These are phyloP conservation scores for Alethe diademata DNA, from an alignment of 2,113 vertebrate species.

Conservation along the genomic window DNA sequence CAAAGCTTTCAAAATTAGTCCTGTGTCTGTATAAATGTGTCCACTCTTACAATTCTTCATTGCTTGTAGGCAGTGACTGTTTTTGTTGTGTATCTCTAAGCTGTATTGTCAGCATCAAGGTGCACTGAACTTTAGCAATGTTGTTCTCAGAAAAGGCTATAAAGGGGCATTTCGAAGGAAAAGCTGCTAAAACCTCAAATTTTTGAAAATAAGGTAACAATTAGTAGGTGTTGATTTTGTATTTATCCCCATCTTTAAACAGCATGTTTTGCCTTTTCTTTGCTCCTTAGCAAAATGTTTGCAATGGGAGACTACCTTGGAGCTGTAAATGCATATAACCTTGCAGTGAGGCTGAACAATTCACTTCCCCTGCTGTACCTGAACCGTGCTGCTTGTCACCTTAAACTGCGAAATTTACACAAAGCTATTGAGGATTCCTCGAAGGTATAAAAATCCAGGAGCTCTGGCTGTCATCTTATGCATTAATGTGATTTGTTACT, in stretches of 20 bases:
- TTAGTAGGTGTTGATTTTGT: neutral
- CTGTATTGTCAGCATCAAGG: neutral
- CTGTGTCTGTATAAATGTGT: neutral
- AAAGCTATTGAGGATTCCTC: conserved; percentile 91
- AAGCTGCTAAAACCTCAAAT: neutral
- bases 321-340: conserved; percentile 87
- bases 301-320: conserved; percentile 82
- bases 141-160: neutral
- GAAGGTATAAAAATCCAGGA: conserved; percentile 73
- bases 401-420: conserved; percentile 90
- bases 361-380: conserved; percentile 83
- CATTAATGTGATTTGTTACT: neutral
- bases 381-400: conserved; percentile 93
- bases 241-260: neutral
- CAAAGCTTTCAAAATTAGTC: neutral
- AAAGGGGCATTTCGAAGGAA: neutral
- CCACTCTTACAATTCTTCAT: neutral
- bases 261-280: conserved; percentile 10
- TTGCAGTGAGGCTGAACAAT: conserved; percentile 84
- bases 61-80: neutral
- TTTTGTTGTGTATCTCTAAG: neutral
- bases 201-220: neutral
- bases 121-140: neutral
- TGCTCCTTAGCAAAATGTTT: conserved; percentile 84
- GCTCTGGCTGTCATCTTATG: neutral